Evolutionary conservation across 2,797 vertebrate species (phyloP).

Genomic region (Poecilia picta): DNA sequence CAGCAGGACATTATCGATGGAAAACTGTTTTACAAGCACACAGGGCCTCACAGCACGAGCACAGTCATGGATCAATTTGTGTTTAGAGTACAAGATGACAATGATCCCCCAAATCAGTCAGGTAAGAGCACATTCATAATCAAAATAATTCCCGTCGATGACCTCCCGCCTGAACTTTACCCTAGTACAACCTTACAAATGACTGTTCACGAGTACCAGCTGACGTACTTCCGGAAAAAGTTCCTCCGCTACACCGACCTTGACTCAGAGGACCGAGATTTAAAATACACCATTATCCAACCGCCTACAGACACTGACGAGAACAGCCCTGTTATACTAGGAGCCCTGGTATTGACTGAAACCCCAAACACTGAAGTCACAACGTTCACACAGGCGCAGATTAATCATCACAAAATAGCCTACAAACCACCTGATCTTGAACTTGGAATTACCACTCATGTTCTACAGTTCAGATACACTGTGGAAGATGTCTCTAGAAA

Average conservation of each 20-base stretch:
- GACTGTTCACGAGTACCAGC: conserved; percentile 92
- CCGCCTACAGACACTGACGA: conserved; percentile 91
- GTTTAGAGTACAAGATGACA: conserved; percentile 93
- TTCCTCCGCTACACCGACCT: conserved; percentile 92
- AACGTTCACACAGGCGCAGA: conserved; percentile 95
- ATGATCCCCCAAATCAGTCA: conserved; percentile 93
- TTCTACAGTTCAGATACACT: conserved; percentile 90
- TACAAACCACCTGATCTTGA: conserved; percentile 92
- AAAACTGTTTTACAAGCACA: conserved; percentile 90
- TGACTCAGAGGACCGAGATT: conserved; percentile 93
- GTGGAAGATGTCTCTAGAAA: conserved; percentile 92
- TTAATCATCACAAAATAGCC: conserved; percentile 96
- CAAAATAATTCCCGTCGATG: conserved; percentile 90
- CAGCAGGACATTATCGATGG: conserved; percentile 92
- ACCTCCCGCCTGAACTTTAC: conserved; percentile 88
- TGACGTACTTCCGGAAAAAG: conserved; percentile 89
- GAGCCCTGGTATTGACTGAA: conserved; percentile 90
- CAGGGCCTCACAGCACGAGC: conserved; percentile 87
- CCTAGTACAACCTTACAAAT: conserved; percentile 88
- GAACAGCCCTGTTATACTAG: conserved; percentile 85
- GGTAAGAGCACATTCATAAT: conserved; percentile 86
- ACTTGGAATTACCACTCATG: conserved; percentile 90
- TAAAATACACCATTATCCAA: conserved; percentile 88
- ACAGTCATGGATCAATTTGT: conserved; percentile 88
- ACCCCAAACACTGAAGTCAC: conserved; percentile 84